These are phyloP conservation scores for Lytechinus variegatus DNA, from an alignment of 35 echinoderm and acorn worm species.

Conservation along the genomic window DNA sequence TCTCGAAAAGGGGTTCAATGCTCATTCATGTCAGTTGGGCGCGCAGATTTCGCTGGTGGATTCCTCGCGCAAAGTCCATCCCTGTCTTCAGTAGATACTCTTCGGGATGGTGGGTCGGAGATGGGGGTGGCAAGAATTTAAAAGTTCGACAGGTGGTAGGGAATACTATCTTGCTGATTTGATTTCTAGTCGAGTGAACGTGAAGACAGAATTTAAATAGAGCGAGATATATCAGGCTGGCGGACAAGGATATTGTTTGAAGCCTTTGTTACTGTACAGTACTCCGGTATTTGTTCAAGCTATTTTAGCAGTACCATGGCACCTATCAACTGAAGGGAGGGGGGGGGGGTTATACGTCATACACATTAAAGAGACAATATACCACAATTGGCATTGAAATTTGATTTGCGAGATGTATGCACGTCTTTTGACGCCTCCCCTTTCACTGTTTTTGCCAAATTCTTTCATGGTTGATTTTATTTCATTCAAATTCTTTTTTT, in stretches of 20 bases:
- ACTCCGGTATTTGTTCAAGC: neutral
- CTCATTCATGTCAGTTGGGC: neutral
- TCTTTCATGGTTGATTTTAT: too few relatives aligned
- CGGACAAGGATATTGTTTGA: neutral
- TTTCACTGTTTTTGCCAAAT: too few relatives aligned
- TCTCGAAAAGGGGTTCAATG: neutral
- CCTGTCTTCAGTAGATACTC: neutral
- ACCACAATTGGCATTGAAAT: too few relatives aligned
- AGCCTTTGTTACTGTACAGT: neutral
- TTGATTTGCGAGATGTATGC: too few relatives aligned
- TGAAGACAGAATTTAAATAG: neutral
- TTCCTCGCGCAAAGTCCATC: neutral
- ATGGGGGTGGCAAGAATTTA: neutral
- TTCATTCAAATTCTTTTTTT: too few relatives aligned
- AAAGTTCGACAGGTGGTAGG: neutral
- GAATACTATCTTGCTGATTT: neutral
- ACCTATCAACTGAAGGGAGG: too few relatives aligned
- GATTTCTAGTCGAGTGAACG: neutral
- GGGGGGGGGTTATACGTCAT: too few relatives aligned
- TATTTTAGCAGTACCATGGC: neutral
- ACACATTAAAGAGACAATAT: too few relatives aligned
- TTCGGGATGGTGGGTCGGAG: neutral
- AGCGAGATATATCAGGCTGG: neutral
- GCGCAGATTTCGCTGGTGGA: neutral
- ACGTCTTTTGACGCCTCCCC: too few relatives aligned